Evolutionary conservation across 2,797 vertebrate species (phyloP).

Genomic region (Schizopygopsis malacanthus): DNA sequence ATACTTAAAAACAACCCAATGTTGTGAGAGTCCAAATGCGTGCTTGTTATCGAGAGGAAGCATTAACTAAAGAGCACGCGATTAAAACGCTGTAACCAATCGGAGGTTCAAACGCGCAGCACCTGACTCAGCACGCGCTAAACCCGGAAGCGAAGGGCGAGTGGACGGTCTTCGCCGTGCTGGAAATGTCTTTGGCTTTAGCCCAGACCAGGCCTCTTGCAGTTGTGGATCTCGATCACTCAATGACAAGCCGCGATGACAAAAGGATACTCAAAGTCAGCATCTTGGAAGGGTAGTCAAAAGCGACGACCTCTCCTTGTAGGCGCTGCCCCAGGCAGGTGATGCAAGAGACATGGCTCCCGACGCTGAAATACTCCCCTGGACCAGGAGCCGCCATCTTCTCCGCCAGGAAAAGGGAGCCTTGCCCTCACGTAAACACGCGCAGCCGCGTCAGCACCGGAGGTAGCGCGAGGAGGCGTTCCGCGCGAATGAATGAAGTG

Average conservation of each 20-base stretch:
- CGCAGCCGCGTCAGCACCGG: constrained; percentile 53
- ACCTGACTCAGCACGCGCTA: constrained; percentile 33
- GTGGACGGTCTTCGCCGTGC: neutral
- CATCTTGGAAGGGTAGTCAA: constrained; percentile 89
- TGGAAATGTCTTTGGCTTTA: constrained; percentile 42
- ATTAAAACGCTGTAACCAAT: constrained; percentile 5
- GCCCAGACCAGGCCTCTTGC: constrained; percentile 55
- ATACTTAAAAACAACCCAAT: neutral
- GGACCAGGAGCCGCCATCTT: constrained; percentile 99
- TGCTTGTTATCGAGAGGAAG: neutral
- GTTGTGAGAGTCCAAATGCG: neutral
- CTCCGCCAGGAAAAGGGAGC: constrained; percentile 82
- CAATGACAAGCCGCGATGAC: constrained; percentile 8
- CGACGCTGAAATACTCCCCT: constrained; percentile 88
- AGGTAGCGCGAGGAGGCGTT: constrained; percentile 28
- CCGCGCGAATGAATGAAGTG: constrained; percentile 43
- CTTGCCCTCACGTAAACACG: constrained; percentile 52
- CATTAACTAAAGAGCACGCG: neutral
- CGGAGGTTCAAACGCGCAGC: neutral
- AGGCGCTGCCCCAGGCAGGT: constrained; percentile 87
- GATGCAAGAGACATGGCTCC: constrained; percentile 78
- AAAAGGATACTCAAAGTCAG: constrained; percentile 88
- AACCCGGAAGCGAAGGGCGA: constrained; percentile 21
- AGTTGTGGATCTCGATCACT: constrained; percentile 57
- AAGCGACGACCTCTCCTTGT: constrained; percentile 87